Conservation (phyloP, 2,113 vertebrate genomes). For the Callopanchax toddi region DNA sequence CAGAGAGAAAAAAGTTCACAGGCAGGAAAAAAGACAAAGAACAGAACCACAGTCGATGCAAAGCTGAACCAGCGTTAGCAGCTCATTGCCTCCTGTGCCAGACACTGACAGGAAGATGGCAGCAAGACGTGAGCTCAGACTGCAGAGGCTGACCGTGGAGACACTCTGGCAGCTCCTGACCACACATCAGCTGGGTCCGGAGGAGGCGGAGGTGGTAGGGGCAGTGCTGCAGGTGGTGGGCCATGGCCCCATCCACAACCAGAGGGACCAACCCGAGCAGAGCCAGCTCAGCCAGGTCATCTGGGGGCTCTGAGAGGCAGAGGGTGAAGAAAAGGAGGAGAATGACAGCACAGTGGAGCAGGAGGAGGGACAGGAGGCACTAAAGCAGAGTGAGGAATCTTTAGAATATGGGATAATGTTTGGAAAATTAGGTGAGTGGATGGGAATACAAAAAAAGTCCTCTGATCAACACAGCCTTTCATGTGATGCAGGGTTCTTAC, state of each 20-base stretch:
- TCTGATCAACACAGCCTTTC: too few relatives aligned
- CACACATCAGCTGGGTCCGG: conserved; percentile 87
- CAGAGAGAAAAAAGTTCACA: conserved; percentile 14
- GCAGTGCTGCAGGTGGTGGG: conserved; percentile 87
- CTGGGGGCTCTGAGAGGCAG: conserved; percentile 81
- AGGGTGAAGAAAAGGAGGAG: conserved; percentile 35
- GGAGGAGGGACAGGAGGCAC: conserved; percentile 1
- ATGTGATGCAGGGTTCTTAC: too few relatives aligned
- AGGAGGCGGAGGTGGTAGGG: conserved; percentile 89
- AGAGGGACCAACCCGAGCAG: conserved; percentile 74
- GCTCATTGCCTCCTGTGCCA: conserved; percentile 4
- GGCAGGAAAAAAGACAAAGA: not conserved
- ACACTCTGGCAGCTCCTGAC: conserved; percentile 86
- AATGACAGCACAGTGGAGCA: conserved; percentile 32
- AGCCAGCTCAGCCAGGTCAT: conserved; percentile 82
- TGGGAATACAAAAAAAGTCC: too few relatives aligned
- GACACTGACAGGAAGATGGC: not conserved
- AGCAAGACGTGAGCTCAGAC: too few relatives aligned
- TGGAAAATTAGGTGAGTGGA: not conserved
- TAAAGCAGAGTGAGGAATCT: not conserved
- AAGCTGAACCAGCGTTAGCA: conserved; percentile 31
- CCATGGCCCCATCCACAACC: conserved; percentile 83
- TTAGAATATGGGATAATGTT: not conserved
- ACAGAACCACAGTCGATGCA: conserved; percentile 20
- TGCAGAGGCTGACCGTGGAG: conserved; percentile 82